Evolutionary conservation across 2,888 invertebrate species (phyloP), one percentile per base, ranked within the genome.

Genomic region (Melolontha melolontha): DNA sequence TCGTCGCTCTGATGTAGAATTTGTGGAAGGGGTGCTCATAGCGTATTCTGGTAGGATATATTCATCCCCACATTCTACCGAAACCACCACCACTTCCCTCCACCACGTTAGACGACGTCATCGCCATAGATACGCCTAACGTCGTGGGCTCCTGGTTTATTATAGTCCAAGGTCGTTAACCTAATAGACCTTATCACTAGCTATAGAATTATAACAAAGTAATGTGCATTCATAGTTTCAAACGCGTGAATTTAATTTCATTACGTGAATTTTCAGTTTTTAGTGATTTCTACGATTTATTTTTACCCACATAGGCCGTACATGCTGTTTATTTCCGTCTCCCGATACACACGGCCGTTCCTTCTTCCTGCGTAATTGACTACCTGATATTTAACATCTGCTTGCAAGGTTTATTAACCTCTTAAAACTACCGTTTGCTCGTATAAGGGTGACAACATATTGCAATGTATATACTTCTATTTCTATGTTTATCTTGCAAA

Each of bases 31-130:
- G 83, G 83, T 83, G 82, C 80, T 82, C 82, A 78, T 78, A 78
- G 80, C 77, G 81, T 82, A 80, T 80, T 82, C 82, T 82, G 82
- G 82, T 82, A 81, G 82, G 82, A 82, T 81, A 81, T 80, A 82
- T 83, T 83, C 83, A 83, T 83, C 83, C 83, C 83, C 83, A 83
- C 83, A 82, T 82, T 82, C 82, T 80, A 81, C 80, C 80, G 76
- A 80, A 82, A 81, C 81, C 81, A 82, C 81, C 81, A 81, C 82
- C 79, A 82, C 82, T 78, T 79, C 78, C 81, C 81, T 82, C 83
- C 83, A 82, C 83, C 81, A 82, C 82, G 80, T 77, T 79, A 76
- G 76, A 76, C 79, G 78, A 79, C 80, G 81, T 81, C 83, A 81
- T 80, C 81, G 80, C 78, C 79, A 79, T 79, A 80, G 81, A 80